Percentiles rank a stretch among this genome's conserved stretches.
phyloP scores from a whole-genome alignment of 2,113 vertebrate genomes.

The Callipepla californica region DNA sequence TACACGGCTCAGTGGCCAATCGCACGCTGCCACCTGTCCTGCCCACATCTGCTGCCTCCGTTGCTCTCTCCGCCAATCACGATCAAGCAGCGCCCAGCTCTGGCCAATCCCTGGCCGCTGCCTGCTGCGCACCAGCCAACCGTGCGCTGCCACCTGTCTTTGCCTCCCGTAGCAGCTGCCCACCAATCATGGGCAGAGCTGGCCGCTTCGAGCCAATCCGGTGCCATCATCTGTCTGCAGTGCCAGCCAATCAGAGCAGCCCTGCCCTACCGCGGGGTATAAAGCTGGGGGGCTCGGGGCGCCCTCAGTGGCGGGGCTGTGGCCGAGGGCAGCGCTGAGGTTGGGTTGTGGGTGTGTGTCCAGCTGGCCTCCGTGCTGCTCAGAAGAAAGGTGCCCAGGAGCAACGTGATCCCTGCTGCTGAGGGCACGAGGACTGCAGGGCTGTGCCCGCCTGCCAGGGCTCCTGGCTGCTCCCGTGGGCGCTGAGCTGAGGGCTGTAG shows the following conservation, averaged over 20 bases:
- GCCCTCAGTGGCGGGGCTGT: rapidly evolving
- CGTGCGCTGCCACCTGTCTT: not conserved
- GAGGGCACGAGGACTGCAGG: rapidly evolving
- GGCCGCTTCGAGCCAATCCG: not conserved
- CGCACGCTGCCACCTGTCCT: rapidly evolving
- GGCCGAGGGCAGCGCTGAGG: not conserved
- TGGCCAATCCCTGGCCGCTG: not conserved
- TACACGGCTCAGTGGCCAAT: not conserved
- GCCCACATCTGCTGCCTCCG: rapidly evolving
- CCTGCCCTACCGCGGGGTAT: not conserved
- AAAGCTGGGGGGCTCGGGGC: not conserved
- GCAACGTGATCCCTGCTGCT: rapidly evolving
- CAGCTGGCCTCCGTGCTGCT: rapidly evolving
- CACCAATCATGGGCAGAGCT: not conserved
- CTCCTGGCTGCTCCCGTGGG: not conserved
- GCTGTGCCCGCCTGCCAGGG: rapidly evolving
- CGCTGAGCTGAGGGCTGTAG: not conserved
- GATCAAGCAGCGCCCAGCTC: not conserved
- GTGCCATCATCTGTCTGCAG: not conserved
- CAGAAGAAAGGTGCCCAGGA: not conserved
- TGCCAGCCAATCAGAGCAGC: not conserved
- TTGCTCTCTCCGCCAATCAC: not conserved
- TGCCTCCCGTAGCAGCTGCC: not conserved
- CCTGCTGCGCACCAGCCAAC: not conserved
- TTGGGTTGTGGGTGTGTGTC: not conserved